phyloP scores from a whole-genome alignment of 2,113 vertebrate genomes.

The Eurypyga helias region DNA sequence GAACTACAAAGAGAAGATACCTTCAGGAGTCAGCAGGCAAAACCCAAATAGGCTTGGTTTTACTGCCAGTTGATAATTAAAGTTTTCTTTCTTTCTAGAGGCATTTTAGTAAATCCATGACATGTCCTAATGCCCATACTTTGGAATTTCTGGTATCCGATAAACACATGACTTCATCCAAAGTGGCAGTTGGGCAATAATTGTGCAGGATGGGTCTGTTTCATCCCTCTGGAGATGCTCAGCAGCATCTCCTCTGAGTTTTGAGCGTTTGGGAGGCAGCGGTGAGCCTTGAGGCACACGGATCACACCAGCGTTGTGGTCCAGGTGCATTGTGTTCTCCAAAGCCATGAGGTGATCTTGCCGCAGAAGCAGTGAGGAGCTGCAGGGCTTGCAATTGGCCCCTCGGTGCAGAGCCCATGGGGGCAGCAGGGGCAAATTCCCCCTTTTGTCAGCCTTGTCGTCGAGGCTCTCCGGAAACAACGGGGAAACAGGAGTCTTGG shows the following conservation, averaged over 20 bases:
- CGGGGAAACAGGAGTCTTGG: background rate
- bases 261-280: background rate
- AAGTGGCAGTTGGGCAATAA: background rate
- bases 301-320: rapidly evolving
- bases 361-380: background rate
- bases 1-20: background rate
- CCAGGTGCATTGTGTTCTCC: rapidly evolving
- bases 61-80: background rate
- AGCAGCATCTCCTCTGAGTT: background rate
- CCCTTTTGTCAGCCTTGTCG: background rate
- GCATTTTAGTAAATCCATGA: background rate
- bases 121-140: background rate
- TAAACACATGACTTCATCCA: background rate
- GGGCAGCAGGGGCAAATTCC: rapidly evolving
- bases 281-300: background rate
- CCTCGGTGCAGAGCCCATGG: background rate
- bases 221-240: background rate
- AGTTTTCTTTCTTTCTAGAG: background rate
- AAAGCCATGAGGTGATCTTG: rapidly evolving
- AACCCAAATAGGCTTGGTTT: background rate
- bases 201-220: background rate
- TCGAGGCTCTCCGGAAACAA: rapidly evolving
- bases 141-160: background rate
- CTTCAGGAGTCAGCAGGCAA: background rate
- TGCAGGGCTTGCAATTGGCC: rapidly evolving